phyloP scores from a whole-genome alignment of 2,113 vertebrate species.

The Anarhynchus alexandrinus region DNA sequence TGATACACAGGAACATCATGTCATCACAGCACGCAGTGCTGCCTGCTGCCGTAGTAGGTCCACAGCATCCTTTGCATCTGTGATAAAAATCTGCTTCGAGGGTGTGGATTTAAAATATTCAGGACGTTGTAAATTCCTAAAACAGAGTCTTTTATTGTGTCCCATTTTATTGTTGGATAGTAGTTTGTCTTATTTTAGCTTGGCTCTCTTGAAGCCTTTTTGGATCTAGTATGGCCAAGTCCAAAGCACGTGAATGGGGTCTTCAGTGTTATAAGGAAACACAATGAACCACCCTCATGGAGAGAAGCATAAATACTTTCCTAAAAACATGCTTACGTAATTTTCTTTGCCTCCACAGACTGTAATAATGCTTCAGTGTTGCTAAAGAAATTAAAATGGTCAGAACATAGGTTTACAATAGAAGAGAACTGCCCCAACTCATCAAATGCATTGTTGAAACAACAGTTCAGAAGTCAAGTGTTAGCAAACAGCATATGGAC shows the following conservation, averaged over 20 bases:
- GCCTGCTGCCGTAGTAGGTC: neutral
- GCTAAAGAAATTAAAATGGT: neutral
- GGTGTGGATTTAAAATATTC: neutral
- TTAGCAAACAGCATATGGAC: neutral
- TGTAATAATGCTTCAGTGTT: neutral
- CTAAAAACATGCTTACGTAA: neutral
- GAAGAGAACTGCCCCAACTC: neutral
- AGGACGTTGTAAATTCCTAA: neutral
- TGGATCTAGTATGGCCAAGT: neutral
- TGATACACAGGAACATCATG: neutral
- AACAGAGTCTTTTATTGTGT: neutral
- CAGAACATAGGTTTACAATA: neutral
- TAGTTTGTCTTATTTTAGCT: neutral
- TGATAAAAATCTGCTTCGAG: too few relatives aligned
- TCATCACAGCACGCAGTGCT: neutral
- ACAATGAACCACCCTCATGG: neutral
- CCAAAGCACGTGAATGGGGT: neutral
- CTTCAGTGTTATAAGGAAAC: neutral
- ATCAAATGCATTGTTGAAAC: neutral
- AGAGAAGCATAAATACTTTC: neutral
- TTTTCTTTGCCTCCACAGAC: neutral
- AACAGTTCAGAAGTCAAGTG: neutral
- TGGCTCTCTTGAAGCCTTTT: neutral
- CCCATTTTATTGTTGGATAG: neutral
- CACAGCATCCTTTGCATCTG: neutral